Evolutionary conservation across 2,113 vertebrate species (phyloP), one percentile per base, ranked within the genome.

Genomic region (Pseudonaja textilis): DNA sequence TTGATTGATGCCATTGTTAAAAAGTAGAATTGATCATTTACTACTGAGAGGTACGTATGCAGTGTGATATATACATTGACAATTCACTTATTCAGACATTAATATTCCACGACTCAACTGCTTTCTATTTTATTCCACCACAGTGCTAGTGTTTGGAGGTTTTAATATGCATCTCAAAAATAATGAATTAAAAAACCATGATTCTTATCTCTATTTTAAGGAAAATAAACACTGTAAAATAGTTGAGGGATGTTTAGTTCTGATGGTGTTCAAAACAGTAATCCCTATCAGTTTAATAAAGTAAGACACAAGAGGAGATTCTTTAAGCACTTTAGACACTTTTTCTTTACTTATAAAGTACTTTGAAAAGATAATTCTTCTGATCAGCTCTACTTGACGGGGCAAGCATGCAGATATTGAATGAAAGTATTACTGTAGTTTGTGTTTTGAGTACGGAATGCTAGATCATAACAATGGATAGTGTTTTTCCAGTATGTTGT

Each of bases 261-360:
- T 96, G 39, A 95, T 97, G 95, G 94, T 96, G 95, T 95, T 97
- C 89, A 97, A 95, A 90, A 95, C 92, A 91, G 87, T 96, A 96
- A 95, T 96, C 91, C 34, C 0, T 89, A 93, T 88, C 93, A 91
- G 88, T 95, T 93, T 94, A 96, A 94, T 95, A 94, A 91, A 91
- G 94, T 93, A 61, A 95, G 95, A 96, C 93, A 95, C 93, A 69
- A 29, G 85, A 96, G 92, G 89, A 97, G 92, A 95, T 97, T 97
- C 96, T 96, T 97, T 98, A 97, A 96, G 97, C 97, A 98, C 97
- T 98, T 97, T 97, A 97, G 96, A 93, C 20, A 85, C 64, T 45
- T 94, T 94, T 93, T 94, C 95, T 95, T 93, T 91, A 42, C 74
- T 81, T 81, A 81, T 22, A 81, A 81, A 81, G 16, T 81, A 91